These are phyloP conservation scores for Phortica variegata DNA, from an alignment of 1,140 invertebrate species.

Conservation along the genomic window DNA sequence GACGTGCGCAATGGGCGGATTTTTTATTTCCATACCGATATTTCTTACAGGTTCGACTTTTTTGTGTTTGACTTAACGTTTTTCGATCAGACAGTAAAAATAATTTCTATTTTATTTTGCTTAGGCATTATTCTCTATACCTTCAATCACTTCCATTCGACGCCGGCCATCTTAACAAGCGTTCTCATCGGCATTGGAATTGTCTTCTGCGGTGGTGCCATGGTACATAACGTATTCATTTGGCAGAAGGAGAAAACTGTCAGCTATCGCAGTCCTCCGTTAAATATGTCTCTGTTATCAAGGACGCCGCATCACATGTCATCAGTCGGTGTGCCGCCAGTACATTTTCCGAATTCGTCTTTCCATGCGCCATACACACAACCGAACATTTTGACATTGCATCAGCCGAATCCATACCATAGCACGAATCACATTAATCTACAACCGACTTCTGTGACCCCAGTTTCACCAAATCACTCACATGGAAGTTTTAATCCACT, in stretches of 20 bases:
- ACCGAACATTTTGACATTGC: conserved; percentile 4
- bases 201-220: conserved; percentile 86
- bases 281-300: conserved; percentile 46
- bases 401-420: conserved; percentile 26
- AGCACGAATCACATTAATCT: conserved; percentile 14
- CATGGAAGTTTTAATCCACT: conserved; percentile 55
- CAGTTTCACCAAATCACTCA: conserved; percentile 53
- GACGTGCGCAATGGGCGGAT: conserved; percentile 87
- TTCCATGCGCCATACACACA: neutral
- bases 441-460: conserved; percentile 45
- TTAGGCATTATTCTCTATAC: conserved; percentile 90
- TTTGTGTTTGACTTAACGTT: too few species aligned
- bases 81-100: neutral
- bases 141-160: conserved; percentile 88
- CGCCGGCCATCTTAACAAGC: conserved; percentile 85
- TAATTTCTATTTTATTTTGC: conserved; percentile 25
- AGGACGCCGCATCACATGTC: conserved; percentile 1
- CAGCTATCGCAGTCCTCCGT: conserved; percentile 56
- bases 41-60: conserved; percentile 87
- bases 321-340: conserved; percentile 13
- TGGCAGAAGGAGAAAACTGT: conserved; percentile 86
- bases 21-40: conserved; percentile 91
- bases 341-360: conserved; percentile 21
- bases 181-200: conserved; percentile 86
- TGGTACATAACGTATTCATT: conserved; percentile 92